Conservation (phyloP, 2,113 vertebrate species). For the Pedetes capensis region DNA sequence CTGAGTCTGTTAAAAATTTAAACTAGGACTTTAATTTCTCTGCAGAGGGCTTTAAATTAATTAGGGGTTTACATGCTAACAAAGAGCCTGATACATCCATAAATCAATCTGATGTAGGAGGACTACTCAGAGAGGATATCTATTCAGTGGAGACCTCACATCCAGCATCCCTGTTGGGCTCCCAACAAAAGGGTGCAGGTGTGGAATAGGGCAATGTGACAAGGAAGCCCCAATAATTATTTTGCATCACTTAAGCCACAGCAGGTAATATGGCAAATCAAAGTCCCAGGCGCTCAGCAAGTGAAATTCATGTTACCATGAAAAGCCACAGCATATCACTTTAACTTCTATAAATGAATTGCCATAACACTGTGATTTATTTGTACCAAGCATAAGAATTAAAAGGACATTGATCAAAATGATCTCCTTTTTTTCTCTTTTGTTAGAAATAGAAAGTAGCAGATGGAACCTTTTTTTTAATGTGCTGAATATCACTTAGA, state of each 20-base stretch:
- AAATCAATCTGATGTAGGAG: constrained; percentile 85
- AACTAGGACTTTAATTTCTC: constrained; percentile 87
- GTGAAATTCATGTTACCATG: constrained; percentile 82
- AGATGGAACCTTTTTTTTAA: constrained; percentile 60
- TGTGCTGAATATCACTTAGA: constrained; percentile 29
- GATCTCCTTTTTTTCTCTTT: constrained; percentile 4
- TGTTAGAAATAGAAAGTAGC: constrained; percentile 65
- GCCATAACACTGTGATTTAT: constrained; percentile 78
- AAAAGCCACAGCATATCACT: constrained; percentile 82
- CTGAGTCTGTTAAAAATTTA: constrained; percentile 87
- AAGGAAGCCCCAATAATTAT: constrained; percentile 88
- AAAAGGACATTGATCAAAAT: constrained; percentile 76
- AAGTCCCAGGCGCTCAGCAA: constrained; percentile 84
- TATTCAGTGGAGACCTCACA: constrained; percentile 85
- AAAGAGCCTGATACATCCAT: constrained; percentile 87
- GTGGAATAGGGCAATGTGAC: constrained; percentile 81
- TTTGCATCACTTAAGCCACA: constrained; percentile 86
- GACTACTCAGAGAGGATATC: constrained; percentile 78
- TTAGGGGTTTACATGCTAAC: constrained; percentile 88
- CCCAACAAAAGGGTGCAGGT: constrained; percentile 88
- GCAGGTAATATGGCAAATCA: constrained; percentile 88
- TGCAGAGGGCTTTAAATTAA: constrained; percentile 92
- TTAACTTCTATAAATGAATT: constrained; percentile 87
- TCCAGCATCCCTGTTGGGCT: constrained; percentile 81
- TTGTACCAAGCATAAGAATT: constrained; percentile 78